Percentiles rank a stretch among this genome's conserved stretches.
Conservation (phyloP, 2,888 invertebrate species). For the Tachina fera region DNA sequence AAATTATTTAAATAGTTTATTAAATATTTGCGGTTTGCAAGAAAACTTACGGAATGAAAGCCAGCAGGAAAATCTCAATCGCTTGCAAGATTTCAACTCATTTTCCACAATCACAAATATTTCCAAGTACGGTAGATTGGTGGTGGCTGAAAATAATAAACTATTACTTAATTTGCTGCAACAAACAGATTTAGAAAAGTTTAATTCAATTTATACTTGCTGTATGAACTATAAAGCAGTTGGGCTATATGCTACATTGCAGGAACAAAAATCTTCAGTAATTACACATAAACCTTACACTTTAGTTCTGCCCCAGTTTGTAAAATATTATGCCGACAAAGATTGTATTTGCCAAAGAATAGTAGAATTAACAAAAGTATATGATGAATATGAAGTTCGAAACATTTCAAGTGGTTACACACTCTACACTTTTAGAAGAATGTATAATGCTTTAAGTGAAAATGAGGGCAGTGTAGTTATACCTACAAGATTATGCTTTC, state of each 20-base stretch:
- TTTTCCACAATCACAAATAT: slow-evolving; percentile 76
- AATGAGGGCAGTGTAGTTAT: slow-evolving; percentile 72
- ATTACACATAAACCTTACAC: background rate
- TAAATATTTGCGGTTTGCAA: slow-evolving; percentile 73
- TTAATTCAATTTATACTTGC: slow-evolving; percentile 74
- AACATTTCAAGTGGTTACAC: slow-evolving; percentile 73
- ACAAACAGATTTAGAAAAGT: slow-evolving; percentile 69
- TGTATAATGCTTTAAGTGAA: slow-evolving; percentile 75
- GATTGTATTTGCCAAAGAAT: slow-evolving; percentile 76
- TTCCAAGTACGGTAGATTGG: slow-evolving; percentile 73
- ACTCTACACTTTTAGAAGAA: slow-evolving; percentile 74
- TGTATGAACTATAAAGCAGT: slow-evolving; percentile 77
- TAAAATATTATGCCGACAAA: slow-evolving; percentile 74
- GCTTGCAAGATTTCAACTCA: slow-evolving; percentile 48
- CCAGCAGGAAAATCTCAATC: background rate
- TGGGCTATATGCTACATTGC: slow-evolving; percentile 69
- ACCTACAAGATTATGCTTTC: slow-evolving; percentile 78
- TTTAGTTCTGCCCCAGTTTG: slow-evolving; percentile 74
- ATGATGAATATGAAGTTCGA: slow-evolving; percentile 72
- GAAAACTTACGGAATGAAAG: slow-evolving; percentile 61
- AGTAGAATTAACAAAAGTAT: slow-evolving; percentile 72
- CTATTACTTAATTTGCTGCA: slow-evolving; percentile 73
- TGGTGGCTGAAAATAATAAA: slow-evolving; percentile 76
- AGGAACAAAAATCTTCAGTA: background rate
- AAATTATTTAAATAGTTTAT: slow-evolving; percentile 77